Base-by-base conservation (phyloP, 2,113 vertebrate species). In the Pollimyrus isidori region DNA sequence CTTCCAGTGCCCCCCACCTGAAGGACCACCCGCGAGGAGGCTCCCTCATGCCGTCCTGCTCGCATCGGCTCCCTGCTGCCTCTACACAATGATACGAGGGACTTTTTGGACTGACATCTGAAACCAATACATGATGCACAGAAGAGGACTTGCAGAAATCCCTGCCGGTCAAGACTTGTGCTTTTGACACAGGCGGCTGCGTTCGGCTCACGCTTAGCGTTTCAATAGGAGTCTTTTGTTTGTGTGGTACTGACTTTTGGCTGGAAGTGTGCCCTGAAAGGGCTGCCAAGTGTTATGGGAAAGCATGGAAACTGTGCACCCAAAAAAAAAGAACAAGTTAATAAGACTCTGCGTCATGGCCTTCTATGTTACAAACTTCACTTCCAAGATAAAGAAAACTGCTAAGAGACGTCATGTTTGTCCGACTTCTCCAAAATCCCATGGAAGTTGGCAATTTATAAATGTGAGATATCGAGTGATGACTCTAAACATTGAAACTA, bases 221-320 rank as follows among this genome's bases (percentile, higher is more conserved):
- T 84, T 84, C 82, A 84, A 84, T n/a, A 84, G 42, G 19, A 84
- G 45, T 45, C 82, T 84, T 84, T 84, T 84, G 82, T 83, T 83
- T 6, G 30, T 83, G 17, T 7, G 45, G 35, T 23, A 48, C 30
- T 35, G 35, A 35, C 35, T 35, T 19, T 17, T 45, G 80, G 80
- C 80, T 23, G 42, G 80, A 84, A 46, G 7, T 3, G 21, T 9
- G 80, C 21, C 39, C 42, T 84, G 39, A 48, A 10, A 84, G 21
- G 42, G 42, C 39, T 84, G 82, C n/a, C 82, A 42, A 84, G 45
- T 84, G 19, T n/a, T 84, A 84, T 21, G 21, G 82, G 82, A 84
- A 48, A 84, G 45, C 13, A 42, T 19, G 35, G 15, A 42, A 19
- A 80, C 19, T 39, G 15, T 42, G 73, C 30, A 42, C 30, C 73